These are phyloP conservation scores for Dasysyrphus tricinctus DNA, from an alignment of 2,888 invertebrate genomes.

Conservation along the genomic window DNA sequence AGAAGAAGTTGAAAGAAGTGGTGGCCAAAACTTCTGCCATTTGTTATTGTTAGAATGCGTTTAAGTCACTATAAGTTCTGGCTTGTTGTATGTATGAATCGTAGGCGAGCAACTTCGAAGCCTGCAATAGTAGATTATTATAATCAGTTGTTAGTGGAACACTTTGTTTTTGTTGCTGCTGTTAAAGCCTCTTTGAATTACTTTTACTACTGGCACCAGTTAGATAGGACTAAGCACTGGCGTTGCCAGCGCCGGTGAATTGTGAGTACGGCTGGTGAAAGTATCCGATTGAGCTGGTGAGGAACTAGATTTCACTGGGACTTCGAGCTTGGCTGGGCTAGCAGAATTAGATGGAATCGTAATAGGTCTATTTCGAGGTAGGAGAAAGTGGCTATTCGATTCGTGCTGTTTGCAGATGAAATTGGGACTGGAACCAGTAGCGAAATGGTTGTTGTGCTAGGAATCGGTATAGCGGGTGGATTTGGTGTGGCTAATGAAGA, in stretches of 20 bases:
- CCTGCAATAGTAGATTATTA: no score
- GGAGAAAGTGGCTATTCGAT: conserved; percentile 78
- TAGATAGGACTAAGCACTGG: no score
- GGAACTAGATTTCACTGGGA: conserved; percentile 86
- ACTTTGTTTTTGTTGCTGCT: no score
- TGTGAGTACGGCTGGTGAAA: conserved; percentile 85
- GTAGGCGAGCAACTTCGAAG: no score
- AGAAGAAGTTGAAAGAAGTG: no score
- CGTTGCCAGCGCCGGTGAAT: conserved; percentile 85
- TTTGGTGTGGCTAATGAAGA: conserved; percentile 81
- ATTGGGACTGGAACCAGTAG: conserved; percentile 58
- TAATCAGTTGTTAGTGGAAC: no score
- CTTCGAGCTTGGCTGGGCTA: conserved; percentile 84
- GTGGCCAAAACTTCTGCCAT: no score
- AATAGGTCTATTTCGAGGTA: conserved; percentile 83
- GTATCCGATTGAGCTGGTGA: conserved; percentile 86
- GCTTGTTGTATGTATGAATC: no score
- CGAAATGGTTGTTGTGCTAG: conserved; percentile 75
- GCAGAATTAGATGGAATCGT: conserved; percentile 83
- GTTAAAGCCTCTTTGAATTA: no score
- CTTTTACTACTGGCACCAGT: no score
- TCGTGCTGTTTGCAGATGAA: conserved; percentile 61
- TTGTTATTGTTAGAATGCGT: no score
- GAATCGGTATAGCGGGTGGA: conserved; percentile 77
- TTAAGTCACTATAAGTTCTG: no score